Percentiles rank a stretch among this genome's conserved stretches.
Evolutionary conservation across 1,140 invertebrate genomes (phyloP).

Genomic region (Anastrepha ludens): DNA sequence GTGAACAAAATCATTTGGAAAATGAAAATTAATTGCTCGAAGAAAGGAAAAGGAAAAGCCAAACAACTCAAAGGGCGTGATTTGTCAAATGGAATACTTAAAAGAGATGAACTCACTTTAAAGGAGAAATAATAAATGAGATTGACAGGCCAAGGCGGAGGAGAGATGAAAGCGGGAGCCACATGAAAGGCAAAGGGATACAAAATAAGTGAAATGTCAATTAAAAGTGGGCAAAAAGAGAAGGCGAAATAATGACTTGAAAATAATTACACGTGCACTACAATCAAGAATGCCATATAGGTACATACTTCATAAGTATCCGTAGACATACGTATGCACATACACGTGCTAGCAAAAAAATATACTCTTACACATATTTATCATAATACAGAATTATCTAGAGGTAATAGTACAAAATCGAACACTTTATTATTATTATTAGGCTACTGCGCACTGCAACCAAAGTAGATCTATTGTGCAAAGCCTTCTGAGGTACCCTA

Average conservation of each 20-base stretch:
- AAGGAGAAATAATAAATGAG: not conserved
- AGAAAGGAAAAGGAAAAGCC: constrained; percentile 20
- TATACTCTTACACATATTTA: too few species aligned
- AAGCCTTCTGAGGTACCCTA: too few species aligned
- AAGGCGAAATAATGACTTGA: not conserved
- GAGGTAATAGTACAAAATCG: too few species aligned
- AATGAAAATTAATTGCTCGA: constrained; percentile 39
- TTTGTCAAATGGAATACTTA: constrained; percentile 30
- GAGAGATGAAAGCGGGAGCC: not conserved
- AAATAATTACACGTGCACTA: not conserved
- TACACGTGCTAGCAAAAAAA: too few species aligned
- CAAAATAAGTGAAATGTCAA: constrained; percentile 36
- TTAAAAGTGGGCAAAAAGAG: not conserved
- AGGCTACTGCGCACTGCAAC: too few species aligned
- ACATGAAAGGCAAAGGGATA: constrained; percentile 17
- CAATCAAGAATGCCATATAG: not conserved
- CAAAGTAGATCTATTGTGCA: too few species aligned
- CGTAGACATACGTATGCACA: not conserved
- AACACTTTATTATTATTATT: too few species aligned
- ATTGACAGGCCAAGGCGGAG: not conserved
- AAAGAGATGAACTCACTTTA: not conserved
- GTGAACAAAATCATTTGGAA: constrained; percentile 27
- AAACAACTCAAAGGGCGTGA: constrained; percentile 8
- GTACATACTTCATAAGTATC: too few species aligned
- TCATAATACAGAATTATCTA: too few species aligned